These are phyloP conservation scores for Eupithecia subumbrata DNA, from an alignment of 2,888 invertebrate genomes.

Conservation along the genomic window DNA sequence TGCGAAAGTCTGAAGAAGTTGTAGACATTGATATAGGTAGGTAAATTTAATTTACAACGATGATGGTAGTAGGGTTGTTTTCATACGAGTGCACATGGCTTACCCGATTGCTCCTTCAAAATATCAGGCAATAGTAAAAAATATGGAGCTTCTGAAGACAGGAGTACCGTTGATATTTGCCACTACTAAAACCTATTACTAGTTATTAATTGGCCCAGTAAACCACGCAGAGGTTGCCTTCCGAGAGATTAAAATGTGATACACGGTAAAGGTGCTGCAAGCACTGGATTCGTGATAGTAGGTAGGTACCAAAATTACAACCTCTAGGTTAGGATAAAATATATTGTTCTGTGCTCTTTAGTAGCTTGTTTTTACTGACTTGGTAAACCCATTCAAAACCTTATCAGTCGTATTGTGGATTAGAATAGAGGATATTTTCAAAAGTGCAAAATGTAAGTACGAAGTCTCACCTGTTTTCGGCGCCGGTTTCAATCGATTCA, in stretches of 20 bases:
- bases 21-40: no score
- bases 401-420: not conserved
- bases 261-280: not conserved
- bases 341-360: not conserved
- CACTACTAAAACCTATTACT: not conserved
- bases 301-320: not conserved
- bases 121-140: not conserved
- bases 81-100: not conserved
- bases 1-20: not conserved
- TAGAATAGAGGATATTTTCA: not conserved
- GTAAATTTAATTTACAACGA: no score
- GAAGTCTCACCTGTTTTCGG: conserved; percentile 15
- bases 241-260: not conserved
- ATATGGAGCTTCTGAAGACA: not conserved
- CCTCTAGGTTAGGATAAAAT: no score
- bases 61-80: no score
- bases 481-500: conserved; percentile 19
- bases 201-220: not conserved
- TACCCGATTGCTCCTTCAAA: not conserved
- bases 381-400: not conserved
- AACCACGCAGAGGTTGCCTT: not conserved
- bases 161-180: not conserved
- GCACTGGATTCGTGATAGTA: not conserved
- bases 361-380: not conserved
- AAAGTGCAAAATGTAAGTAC: not conserved